Evolutionary conservation across 2,888 invertebrate genomes (phyloP), one percentile per base, ranked within the genome.

Genomic region (Brachypalpus laphriformis): DNA sequence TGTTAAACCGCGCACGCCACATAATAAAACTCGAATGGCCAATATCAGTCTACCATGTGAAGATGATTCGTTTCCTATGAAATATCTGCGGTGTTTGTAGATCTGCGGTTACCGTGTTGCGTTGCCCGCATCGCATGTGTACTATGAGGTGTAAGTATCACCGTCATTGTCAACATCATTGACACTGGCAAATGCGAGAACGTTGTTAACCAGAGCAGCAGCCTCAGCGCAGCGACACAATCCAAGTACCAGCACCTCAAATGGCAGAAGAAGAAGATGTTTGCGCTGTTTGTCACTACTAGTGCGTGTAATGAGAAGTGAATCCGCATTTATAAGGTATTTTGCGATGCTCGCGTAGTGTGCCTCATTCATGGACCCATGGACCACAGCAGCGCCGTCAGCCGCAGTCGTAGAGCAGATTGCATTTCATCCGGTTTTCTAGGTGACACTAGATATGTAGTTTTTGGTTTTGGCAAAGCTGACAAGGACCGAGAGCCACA

Each of bases 261-360:
- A 80, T 59, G 66, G 22, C n/a, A 68, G 34, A 76, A 66, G 61
- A 77, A 72, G 77, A 82, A 65, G 72, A 76, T 82, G 75, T 76
- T 25, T 25, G 25, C 5, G 25, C 5, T 5, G 25, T n/a, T n/a
- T 71, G 82, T 66, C 71, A 80, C 85, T 81, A 81, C 81, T 45
- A 80, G 81, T 85, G 85, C 85, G 75, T 85, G 81, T 85, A 85
- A 85, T 85, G 66, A 66, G 85, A 85, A 85, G 81, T 85, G 85
- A 85, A 71, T 85, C 75, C 81, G 70, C 81, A 61, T 81, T 85
- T 85, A 71, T 81, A 76, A 80, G 85, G 81, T 81, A 80, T 85
- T 85, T 70, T 51, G 54, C 65, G 77, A 51, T 72, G 71, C 45
- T 57, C 75, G 63, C 22, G 42, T n/a, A 68, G 70, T 70, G 66